Evolutionary conservation across 53 echinoderm and acorn worm genomes (phyloP), one percentile per base, ranked within the genome.

Genomic region (Crossaster papposus): DNA sequence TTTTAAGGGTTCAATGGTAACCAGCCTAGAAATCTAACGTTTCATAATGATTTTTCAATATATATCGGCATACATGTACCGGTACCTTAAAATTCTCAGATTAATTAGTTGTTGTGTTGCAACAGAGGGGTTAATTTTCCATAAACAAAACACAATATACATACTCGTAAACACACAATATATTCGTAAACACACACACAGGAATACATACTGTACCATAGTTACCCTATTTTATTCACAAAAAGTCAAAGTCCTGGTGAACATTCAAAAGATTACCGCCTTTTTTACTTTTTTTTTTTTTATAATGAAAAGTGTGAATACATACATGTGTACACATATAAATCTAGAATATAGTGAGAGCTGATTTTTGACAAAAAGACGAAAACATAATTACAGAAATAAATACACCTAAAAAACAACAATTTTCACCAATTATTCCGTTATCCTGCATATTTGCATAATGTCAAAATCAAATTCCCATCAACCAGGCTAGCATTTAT

Each of bases 201-300:
- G 44, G 9, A 44, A 44, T 44, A 44, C 15, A 52, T 36, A 54
- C 54, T 54, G 30, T 58, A 33, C 63, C 24, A 63, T 7, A 17
- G 12, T 76, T 77, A 87, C 87, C 87, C 87, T 77, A 76, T 77
- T 87, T 87, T 76, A 87, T 87, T 87, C 87, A 76, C 87, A 87
- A 74, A 77, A 87, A 77, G 76, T 87, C 87, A 75, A 77, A 86
- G 35, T 87, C 87, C 87, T 63, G 55, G 54, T 77, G 76, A 54
- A 77, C 62, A 58, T 7, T 34, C 38, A 64, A 75, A 72, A 51
- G 53, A 64, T 64, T 76, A 35, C 28, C 75, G 3, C 58, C 15
- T 58, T 37, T 54, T 75, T 44, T 44, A 9, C 76, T 36, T 75
- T 63, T 86, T 36, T 75, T 63, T 55, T 51, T 28, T 17, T 35